phyloP scores from a whole-genome alignment of 2,888 invertebrate genomes.

The Buathra laborator region DNA sequence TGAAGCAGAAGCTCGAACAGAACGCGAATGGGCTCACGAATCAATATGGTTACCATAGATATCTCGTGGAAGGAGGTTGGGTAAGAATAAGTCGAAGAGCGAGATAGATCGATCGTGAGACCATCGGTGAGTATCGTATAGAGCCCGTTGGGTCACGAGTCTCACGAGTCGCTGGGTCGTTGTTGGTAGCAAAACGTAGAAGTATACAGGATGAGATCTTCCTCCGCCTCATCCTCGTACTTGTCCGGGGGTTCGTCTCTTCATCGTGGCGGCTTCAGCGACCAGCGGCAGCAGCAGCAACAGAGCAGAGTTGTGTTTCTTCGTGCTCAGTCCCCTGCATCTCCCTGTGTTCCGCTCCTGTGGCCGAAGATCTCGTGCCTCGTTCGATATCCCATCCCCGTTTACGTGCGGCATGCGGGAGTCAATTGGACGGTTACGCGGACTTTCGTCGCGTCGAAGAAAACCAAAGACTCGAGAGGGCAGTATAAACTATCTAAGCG shows the following conservation, averaged over 20 bases:
- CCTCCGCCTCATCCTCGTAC: conserved; percentile 30
- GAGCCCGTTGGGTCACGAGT: conserved; percentile 77
- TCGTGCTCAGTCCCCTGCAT: conserved; percentile 64
- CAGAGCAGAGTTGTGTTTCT: conserved; percentile 70
- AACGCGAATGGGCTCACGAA: conserved; percentile 51
- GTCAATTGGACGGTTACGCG: conserved; percentile 77
- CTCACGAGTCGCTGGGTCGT: conserved; percentile 74
- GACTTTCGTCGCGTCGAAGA: conserved; percentile 14
- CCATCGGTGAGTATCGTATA: conserved; percentile 58
- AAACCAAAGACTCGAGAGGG: not conserved
- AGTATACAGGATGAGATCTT: conserved; percentile 58
- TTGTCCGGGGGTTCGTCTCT: conserved; percentile 53
- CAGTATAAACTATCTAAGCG: not conserved
- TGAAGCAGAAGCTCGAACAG: conserved; percentile 33
- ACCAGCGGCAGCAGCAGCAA: conserved; percentile 64
- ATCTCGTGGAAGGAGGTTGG: conserved; percentile 26
- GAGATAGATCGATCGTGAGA: conserved; percentile 71
- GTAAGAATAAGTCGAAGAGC: conserved; percentile 32
- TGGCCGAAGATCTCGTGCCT: conserved; percentile 20
- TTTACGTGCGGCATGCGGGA: conserved; percentile 71
- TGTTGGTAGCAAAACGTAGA: conserved; percentile 65
- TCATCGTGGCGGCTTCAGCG: conserved; percentile 70
- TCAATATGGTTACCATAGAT: conserved; percentile 54
- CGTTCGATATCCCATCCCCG: not conserved
- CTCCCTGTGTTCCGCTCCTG: conserved; percentile 19